Base-by-base conservation (phyloP, 2,888 invertebrate species). In the Alcis repandata region DNA sequence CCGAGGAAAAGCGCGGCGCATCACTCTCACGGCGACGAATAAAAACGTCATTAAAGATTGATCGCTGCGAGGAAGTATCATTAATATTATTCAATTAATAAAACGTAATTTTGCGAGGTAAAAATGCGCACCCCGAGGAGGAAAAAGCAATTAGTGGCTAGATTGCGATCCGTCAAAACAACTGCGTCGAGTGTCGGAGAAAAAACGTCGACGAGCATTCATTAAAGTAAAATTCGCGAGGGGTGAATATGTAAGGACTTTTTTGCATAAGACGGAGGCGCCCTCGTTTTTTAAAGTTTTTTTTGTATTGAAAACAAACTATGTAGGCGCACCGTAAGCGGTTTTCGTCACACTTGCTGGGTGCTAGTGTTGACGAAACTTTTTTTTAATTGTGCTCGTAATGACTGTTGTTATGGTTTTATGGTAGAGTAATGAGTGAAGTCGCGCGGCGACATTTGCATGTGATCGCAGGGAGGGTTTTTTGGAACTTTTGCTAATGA, bases 51-150 rank as follows among this genome's bases (percentile, higher is more conserved):
- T 92, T 91, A 90, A 88, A 91, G 92, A 92, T 92, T 91, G 92
- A 93, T 93, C 80, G 88, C 89, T 85, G 80, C 80, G 83, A 88
- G 87, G 86, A 90, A 89, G 92, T 90, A 90, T 92, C 93, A 92
- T 93, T 93, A 92, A 92, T 92, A 92, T 91, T 92, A 93, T 93
- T 93, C 92, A 93, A 93, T 93, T 93, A 93, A 93, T 93, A 92
- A 91, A 92, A 92, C 86, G 90, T 91, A 92, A 93, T 92, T 92
- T 91, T 79, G 87, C 90, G 83, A 88, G 83, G 89, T 86, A 86
- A 86, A 86, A 87, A 85, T 84, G 84, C 86, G 83, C 89, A 90
- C 91, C 92, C 92, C 88, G 86, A 86, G 82, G 88, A 90, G 91
- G 91, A 90, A 92, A 92, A 93, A 92, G 93, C 92, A 93, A 93